Evolutionary conservation across 2,888 invertebrate genomes (phyloP).

Genomic region (Itoplectis maculator): DNA sequence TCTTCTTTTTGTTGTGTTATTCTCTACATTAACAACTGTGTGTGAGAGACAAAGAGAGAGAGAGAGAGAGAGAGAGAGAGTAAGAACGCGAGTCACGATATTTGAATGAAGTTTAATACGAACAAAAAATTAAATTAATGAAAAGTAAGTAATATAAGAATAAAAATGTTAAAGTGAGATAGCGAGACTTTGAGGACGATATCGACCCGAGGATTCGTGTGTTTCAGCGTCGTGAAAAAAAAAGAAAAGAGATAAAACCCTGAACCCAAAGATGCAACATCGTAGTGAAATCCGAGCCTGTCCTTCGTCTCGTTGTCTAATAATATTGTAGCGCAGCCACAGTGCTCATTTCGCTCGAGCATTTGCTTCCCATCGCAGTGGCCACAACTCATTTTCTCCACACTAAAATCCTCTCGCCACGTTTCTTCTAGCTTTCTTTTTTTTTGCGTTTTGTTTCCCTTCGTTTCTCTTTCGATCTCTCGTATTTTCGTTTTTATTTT

Average conservation of each 20-base stretch:
- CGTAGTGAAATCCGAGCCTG: constrained; percentile 37
- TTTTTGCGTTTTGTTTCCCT: constrained; percentile 20
- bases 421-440: neutral
- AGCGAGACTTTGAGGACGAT: constrained; percentile 36
- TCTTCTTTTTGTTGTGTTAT: constrained; percentile 17
- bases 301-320: constrained; percentile 43
- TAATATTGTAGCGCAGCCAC: constrained; percentile 31
- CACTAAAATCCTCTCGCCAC: constrained; percentile 27
- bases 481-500: constrained; percentile 36
- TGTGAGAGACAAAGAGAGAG: constrained; percentile 9
- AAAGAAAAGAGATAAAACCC: constrained; percentile 20
- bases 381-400: constrained; percentile 19
- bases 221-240: constrained; percentile 1
- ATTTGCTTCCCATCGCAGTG: constrained; percentile 42
- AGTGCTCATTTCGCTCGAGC: constrained; percentile 31
- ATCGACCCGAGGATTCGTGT: constrained; percentile 18
- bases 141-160: constrained; percentile 35
- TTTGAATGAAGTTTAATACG: constrained; percentile 39
- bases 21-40: constrained; percentile 17
- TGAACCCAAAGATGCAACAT: constrained; percentile 34
- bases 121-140: constrained; percentile 32
- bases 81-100: constrained; percentile 50
- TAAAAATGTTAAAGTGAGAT: constrained; percentile 50
- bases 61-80: constrained; percentile 17
- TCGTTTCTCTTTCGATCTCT: constrained; percentile 28